These are phyloP conservation scores for Chelonus formosanus DNA, from an alignment of 2,888 invertebrate species.

Conservation along the genomic window DNA sequence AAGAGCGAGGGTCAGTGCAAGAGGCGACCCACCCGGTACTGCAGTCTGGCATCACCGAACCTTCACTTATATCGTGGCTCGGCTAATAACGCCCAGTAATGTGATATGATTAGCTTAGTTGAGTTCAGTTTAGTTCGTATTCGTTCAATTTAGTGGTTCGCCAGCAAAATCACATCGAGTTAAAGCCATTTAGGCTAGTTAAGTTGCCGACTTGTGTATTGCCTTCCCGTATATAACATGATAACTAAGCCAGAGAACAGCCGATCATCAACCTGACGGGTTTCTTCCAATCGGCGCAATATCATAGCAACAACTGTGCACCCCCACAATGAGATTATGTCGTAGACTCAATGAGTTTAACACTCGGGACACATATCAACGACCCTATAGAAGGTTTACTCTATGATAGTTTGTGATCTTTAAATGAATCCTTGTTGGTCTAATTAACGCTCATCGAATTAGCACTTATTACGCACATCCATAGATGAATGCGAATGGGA, in stretches of 20 bases:
- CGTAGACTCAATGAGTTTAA: neutral
- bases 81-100: conserved; percentile 65
- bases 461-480: conserved; percentile 63
- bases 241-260: neutral
- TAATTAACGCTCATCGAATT: conserved; percentile 63
- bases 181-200: conserved; percentile 64
- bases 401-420: neutral
- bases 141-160: conserved; percentile 65
- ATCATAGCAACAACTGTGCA: neutral
- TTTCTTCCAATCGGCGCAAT: conserved; percentile 2
- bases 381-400: neutral
- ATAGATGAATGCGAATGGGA: conserved; percentile 54
- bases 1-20: conserved; percentile 60
- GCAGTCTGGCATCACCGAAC: conserved; percentile 61
- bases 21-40: conserved; percentile 63
- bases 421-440: conserved; percentile 34
- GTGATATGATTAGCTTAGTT: conserved; percentile 66
- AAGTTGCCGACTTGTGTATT: conserved; percentile 55
- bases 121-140: conserved; percentile 65
- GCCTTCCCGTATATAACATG: conserved; percentile 8
- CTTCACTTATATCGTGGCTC: conserved; percentile 64
- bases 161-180: conserved; percentile 64
- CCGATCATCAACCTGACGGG: conserved; percentile 5
- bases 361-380: neutral
- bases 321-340: neutral